phyloP scores from a whole-genome alignment of 2,113 vertebrate genomes.

The Tetrao urogallus region DNA sequence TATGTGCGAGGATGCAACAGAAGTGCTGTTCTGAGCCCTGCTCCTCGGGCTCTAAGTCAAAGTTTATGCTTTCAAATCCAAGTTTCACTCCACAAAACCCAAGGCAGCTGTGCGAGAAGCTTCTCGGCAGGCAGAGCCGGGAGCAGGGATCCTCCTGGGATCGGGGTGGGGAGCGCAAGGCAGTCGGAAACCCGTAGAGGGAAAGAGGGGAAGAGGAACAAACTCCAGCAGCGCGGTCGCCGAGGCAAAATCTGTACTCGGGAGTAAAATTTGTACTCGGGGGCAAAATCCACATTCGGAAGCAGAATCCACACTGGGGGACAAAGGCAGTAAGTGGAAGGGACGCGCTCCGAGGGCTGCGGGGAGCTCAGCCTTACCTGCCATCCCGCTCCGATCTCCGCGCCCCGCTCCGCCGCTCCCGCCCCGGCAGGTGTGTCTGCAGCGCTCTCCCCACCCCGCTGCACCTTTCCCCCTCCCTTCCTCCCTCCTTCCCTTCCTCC shows the following conservation, averaged over 20 bases:
- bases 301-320: no score
- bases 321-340: neutral
- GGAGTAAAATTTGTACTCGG: no score
- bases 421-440: conserved; percentile 42
- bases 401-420: neutral
- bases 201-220: neutral
- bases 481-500: neutral
- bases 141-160: neutral
- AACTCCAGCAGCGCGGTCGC: neutral
- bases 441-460: neutral
- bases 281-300: neutral
- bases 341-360: neutral
- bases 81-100: neutral
- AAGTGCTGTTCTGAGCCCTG: neutral
- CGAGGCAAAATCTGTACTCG: neutral
- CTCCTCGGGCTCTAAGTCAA: neutral
- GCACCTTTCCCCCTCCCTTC: neutral
- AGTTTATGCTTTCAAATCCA: neutral
- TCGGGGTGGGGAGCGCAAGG: neutral
- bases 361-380: neutral
- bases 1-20: accelerated
- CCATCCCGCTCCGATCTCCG: neutral
- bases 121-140: neutral
- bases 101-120: neutral
- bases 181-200: neutral